Evolutionary conservation across 2,888 invertebrate species (phyloP).

Genomic region (Lepeophtheirus nordmannii): DNA sequence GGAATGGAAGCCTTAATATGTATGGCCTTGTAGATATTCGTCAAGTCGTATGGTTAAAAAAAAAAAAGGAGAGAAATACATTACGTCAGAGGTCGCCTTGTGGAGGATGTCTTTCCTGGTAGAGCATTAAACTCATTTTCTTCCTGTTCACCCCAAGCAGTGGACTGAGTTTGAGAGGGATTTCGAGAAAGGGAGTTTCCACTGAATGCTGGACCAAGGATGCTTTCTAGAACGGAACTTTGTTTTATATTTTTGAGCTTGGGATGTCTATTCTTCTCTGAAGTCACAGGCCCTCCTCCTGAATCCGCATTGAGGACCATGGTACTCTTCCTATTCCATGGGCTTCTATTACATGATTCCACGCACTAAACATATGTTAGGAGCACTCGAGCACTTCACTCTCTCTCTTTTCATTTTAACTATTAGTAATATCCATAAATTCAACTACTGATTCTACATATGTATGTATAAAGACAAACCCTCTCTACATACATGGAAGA

Average conservation of each 20-base stretch:
- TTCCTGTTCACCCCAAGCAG: background rate
- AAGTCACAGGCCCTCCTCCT: background rate
- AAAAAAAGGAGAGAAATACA: background rate
- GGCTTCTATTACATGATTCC: too few relatives aligned
- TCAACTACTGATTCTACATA: too few relatives aligned
- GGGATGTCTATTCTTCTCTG: background rate
- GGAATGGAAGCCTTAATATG: too few relatives aligned
- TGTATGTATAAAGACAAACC: too few relatives aligned
- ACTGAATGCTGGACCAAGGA: conserved; percentile 16
- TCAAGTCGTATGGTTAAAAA: too few relatives aligned
- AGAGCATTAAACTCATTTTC: background rate
- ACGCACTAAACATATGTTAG: too few relatives aligned
- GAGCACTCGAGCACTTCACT: too few relatives aligned
- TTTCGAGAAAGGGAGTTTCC: background rate
- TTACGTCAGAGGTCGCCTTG: background rate
- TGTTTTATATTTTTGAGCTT: conserved; percentile 20
- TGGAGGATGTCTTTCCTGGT: background rate
- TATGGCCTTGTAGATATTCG: too few relatives aligned
- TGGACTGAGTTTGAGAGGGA: background rate
- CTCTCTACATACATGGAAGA: too few relatives aligned
- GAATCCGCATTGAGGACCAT: background rate
- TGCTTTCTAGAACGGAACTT: conserved; percentile 7
- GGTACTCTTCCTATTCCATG: background rate
- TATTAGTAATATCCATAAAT: too few relatives aligned
- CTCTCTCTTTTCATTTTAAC: too few relatives aligned